phyloP scores from a whole-genome alignment of 2,113 vertebrate species.

The Caranx ignobilis region DNA sequence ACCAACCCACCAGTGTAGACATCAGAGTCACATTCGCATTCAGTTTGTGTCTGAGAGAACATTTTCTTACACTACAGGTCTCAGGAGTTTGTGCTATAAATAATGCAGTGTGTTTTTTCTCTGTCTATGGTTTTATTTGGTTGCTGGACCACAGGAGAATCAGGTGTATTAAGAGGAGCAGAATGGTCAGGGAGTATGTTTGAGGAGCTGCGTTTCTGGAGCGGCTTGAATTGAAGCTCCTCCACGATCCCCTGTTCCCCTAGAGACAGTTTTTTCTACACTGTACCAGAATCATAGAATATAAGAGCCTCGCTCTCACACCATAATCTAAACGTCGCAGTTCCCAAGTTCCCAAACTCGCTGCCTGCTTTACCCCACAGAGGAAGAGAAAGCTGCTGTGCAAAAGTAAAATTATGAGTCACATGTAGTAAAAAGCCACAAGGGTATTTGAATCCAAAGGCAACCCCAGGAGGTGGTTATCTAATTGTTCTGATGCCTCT shows the following conservation, averaged over 20 bases:
- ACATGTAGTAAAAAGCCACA: too few species aligned
- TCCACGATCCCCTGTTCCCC: slow-evolving; percentile 10
- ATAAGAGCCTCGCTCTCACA: slow-evolving; percentile 2
- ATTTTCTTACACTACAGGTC: not conserved
- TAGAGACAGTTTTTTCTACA: slow-evolving; percentile 1
- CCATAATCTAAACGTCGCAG: slow-evolving; percentile 31
- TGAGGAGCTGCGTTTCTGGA: slow-evolving; percentile 23
- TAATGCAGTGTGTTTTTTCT: slow-evolving; percentile 7
- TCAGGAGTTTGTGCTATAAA: not conserved
- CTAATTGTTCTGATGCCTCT: too few species aligned
- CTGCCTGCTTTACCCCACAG: slow-evolving; percentile 6
- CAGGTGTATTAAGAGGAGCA: slow-evolving; percentile 19
- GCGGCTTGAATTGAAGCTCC: slow-evolving; percentile 16
- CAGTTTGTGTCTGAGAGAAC: not conserved
- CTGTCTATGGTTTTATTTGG: not conserved
- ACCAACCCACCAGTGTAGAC: not conserved
- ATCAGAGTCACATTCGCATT: not conserved
- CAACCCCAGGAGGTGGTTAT: too few species aligned
- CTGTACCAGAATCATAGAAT: not conserved
- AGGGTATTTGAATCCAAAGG: too few species aligned
- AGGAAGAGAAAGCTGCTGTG: not conserved
- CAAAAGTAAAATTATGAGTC: too few species aligned
- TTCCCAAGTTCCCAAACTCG: not conserved
- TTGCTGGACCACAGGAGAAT: slow-evolving; percentile 12
- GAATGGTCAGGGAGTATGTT: slow-evolving; percentile 24